Evolutionary conservation across 2,113 vertebrate genomes (phyloP).

Genomic region (Callocephalon fimbriatum): DNA sequence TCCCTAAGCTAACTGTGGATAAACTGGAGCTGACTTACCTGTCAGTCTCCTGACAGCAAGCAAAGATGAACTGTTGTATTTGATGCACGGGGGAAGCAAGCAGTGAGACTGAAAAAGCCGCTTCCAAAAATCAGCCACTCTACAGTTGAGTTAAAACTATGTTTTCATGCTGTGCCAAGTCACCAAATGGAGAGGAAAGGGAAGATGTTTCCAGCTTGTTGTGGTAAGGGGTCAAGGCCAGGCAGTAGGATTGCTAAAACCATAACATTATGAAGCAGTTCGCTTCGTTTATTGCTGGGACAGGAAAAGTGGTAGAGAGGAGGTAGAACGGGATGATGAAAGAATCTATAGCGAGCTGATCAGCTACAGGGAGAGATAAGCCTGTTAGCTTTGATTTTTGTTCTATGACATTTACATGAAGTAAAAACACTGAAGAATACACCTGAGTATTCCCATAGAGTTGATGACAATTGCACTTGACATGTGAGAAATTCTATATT

Average conservation of each 20-base stretch:
- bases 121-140: neutral
- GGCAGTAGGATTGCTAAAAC: neutral
- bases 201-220: neutral
- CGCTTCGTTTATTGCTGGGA: neutral
- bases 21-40: neutral
- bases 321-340: neutral
- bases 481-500: neutral
- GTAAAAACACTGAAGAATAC: neutral
- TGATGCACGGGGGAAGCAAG: neutral
- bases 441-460: neutral
- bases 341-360: neutral
- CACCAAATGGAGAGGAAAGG: neutral
- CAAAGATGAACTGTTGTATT: neutral
- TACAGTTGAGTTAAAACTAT: neutral
- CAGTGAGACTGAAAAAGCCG: neutral
- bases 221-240: neutral
- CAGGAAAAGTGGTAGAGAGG: neutral
- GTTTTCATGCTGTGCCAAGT: neutral
- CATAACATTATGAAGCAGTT: neutral
- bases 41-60: neutral
- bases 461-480: neutral
- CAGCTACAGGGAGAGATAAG: neutral
- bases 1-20: neutral
- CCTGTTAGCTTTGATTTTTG: neutral
- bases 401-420: neutral